These are phyloP conservation scores for Mormyrus iriodes DNA, from an alignment of 2,113 vertebrate species.

Conservation along the genomic window DNA sequence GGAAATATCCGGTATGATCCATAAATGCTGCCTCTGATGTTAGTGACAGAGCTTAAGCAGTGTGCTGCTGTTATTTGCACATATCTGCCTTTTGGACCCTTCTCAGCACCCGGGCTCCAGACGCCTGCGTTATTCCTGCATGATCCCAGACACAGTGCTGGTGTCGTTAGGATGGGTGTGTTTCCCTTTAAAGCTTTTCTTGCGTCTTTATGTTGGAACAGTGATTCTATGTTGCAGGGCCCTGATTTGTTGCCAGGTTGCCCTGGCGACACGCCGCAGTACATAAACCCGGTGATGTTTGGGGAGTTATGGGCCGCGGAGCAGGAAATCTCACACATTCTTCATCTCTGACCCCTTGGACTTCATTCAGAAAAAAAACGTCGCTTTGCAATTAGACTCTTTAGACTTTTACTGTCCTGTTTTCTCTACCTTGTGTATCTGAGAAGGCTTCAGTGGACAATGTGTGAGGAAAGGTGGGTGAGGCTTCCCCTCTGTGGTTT, in stretches of 20 bases:
- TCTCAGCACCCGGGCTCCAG: background rate
- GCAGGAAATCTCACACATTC: constrained; percentile 51
- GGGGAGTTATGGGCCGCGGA: constrained; percentile 37
- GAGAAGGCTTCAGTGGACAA: background rate
- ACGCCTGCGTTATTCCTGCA: background rate
- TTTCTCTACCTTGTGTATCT: constrained; percentile 24
- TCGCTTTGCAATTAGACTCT: constrained; percentile 13
- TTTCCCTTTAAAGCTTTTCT: constrained; percentile 31
- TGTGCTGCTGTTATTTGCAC: background rate
- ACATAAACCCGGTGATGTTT: constrained; percentile 51
- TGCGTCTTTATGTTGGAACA: constrained; percentile 36
- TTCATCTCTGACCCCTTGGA: constrained; percentile 49
- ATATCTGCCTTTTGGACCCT: background rate
- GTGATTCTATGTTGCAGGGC: constrained; percentile 32
- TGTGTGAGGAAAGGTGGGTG: background rate
- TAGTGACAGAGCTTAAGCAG: background rate
- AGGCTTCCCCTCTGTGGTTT: background rate
- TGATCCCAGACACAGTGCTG: background rate
- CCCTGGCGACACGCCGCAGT: constrained; percentile 44
- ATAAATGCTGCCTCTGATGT: background rate
- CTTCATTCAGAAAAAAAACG: constrained; percentile 18
- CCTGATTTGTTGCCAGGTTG: constrained; percentile 50
- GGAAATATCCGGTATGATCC: background rate
- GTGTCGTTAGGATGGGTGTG: constrained; percentile 21
- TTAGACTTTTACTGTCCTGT: background rate